Base-by-base conservation (phyloP, 1,140 invertebrate genomes). In the Saccostrea echinata region DNA sequence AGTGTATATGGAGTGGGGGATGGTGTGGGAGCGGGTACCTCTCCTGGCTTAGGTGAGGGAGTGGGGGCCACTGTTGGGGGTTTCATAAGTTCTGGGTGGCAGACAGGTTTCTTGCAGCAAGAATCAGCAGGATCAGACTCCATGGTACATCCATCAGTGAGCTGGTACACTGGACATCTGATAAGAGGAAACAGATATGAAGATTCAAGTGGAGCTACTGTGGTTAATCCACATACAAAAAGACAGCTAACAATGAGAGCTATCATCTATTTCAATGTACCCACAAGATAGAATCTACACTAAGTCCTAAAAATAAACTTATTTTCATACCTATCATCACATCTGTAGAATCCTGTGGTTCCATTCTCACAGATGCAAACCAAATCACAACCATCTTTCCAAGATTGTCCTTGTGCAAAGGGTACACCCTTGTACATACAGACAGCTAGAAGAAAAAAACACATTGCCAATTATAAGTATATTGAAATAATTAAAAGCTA, bases 321-420 rank as follows among this genome's bases (percentile, higher is more conserved):
- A 0, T 24, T 43, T 80, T 16, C 53, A 33, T 53, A 91, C 92
- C 91, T 90, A 84, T 90, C 88, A 43, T 90, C 86, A 90, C 92
- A 92, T 88, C 92, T 90, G 53, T 91, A 91, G 55, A 90, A 88
- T 13, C 89, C 89, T 64, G 84, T 88, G 0, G 24, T 84, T 27
- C 87, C 88, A 68, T 92, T 90, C 68, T 91, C 91, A 88, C 92
- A 92, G 12, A 89, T 82, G 89, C 92, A 92, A 21, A 82, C 84
- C 21, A 90, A 83, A 30, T 91, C 87, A 89, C 92, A 92, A 12
- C 90, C 90, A 85, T 92, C 90, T 52, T 87, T 84, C 92, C 92
- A 92, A 1, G 87, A 86, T 30, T 91, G 64, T 21, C 91, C 92
- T 13, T 88, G 87, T 64, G 86, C 83, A 86, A 90, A 92, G n/a